Conservation (phyloP, 2,113 vertebrate genomes). For the Phaetusa simplex region DNA sequence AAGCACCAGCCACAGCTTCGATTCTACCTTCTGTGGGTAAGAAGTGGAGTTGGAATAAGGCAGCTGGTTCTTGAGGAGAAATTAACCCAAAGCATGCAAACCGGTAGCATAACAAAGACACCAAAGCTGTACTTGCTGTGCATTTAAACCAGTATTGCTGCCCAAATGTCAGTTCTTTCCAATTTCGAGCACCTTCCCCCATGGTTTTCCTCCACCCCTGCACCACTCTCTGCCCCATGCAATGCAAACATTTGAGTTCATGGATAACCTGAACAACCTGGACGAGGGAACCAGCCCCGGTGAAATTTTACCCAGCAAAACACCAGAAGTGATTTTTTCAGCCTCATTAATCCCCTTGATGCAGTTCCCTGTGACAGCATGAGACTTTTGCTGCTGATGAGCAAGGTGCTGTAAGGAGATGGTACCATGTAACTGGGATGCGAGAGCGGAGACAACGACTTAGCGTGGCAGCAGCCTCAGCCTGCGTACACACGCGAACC, state of each 20-base stretch:
- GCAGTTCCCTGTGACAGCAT: background rate
- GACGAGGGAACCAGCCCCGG: background rate
- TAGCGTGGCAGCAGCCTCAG: background rate
- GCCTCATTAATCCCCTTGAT: background rate
- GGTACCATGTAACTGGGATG: background rate
- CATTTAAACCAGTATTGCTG: background rate
- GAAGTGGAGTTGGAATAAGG: background rate
- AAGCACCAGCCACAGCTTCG: background rate
- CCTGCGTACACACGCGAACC: fast-evolving
- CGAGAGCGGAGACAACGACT: fast-evolving
- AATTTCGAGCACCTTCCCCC: background rate
- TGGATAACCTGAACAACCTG: background rate
- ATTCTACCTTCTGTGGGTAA: background rate
- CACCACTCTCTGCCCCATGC: background rate
- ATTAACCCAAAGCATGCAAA: background rate
- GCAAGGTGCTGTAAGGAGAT: background rate
- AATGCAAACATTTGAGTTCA: background rate
- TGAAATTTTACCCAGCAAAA: background rate
- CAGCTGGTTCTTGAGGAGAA: background rate
- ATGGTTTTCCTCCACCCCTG: background rate
- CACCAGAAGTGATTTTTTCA: background rate
- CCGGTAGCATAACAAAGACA: background rate
- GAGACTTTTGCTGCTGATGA: fast-evolving
- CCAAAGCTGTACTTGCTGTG: background rate
- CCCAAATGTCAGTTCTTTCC: background rate